A percentile compares a stretch with the other conserved stretches of the same genome.
These are phyloP conservation scores for Agrotis ipsilon DNA, from an alignment of 2,888 invertebrate genomes.

Conservation along the genomic window DNA sequence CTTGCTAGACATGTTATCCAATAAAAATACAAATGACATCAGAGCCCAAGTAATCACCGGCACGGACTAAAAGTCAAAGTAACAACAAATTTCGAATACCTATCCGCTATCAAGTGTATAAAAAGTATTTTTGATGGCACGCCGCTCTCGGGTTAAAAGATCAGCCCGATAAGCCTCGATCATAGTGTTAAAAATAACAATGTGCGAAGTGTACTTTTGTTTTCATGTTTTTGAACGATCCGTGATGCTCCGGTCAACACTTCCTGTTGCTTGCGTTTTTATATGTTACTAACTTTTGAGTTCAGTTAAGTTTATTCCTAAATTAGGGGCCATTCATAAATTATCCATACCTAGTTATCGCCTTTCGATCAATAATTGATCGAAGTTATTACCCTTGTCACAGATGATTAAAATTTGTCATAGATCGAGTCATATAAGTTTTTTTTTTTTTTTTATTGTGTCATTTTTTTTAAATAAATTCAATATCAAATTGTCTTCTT, in stretches of 20 bases:
- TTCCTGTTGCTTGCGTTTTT: constrained; percentile 48
- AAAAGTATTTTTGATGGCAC: constrained; percentile 69
- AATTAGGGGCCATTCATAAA: too few relatives aligned
- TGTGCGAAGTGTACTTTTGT: constrained; percentile 70
- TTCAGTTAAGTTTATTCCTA: not conserved
- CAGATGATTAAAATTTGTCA: too few relatives aligned
- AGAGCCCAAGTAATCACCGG: constrained; percentile 44
- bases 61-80: constrained; percentile 46
- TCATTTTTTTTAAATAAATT: too few relatives aligned
- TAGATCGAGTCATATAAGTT: too few relatives aligned
- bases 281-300: constrained; percentile 23
- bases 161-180: constrained; percentile 78
- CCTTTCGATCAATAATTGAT: too few relatives aligned
- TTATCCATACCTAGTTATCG: too few relatives aligned
- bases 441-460: too few relatives aligned
- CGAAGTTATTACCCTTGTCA: too few relatives aligned
- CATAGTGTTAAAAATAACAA: constrained; percentile 78
- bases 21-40: constrained; percentile 49
- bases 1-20: constrained; percentile 14
- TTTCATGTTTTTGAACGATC: constrained; percentile 63
- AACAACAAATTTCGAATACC: constrained; percentile 56
- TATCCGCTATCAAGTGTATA: constrained; percentile 53
- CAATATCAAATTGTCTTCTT: too few relatives aligned
- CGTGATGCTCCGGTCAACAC: constrained; percentile 41
- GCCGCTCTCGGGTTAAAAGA: constrained; percentile 78